A percentile compares a stretch with the other conserved stretches of the same genome.
phyloP scores from a whole-genome alignment of 2,888 invertebrate species.

The Boloria selene region DNA sequence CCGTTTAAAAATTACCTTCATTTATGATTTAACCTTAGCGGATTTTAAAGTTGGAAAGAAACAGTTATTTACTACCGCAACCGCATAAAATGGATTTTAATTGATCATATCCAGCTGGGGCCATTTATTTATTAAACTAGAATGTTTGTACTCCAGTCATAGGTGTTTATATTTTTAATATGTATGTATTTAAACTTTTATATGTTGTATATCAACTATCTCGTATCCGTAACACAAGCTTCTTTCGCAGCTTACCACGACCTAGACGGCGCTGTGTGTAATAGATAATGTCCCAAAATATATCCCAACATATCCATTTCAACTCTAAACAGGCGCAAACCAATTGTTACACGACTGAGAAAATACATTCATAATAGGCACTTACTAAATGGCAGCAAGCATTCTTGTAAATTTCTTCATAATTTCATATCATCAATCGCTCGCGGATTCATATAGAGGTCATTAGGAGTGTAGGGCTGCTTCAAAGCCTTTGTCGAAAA shows the following conservation, averaged over 20 bases:
- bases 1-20: constrained; percentile 12
- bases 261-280: too few relatives aligned
- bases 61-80: constrained; percentile 11
- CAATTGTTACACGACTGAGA: constrained; percentile 11
- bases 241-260: too few relatives aligned
- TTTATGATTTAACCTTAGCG: constrained; percentile 24
- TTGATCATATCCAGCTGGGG: too few relatives aligned
- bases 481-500: not conserved
- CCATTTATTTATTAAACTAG: too few relatives aligned
- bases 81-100: constrained; percentile 13
- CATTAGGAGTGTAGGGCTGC: constrained; percentile 27
- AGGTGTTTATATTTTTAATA: too few relatives aligned
- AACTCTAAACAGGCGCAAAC: too few relatives aligned
- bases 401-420: constrained; percentile 30
- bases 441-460: constrained; percentile 24
- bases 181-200: too few relatives aligned
- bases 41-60: constrained; percentile 28
- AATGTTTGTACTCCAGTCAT: too few relatives aligned
- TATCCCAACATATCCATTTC: too few relatives aligned
- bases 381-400: constrained; percentile 22
- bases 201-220: too few relatives aligned
- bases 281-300: too few relatives aligned
- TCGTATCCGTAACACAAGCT: too few relatives aligned
- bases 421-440: constrained; percentile 34
- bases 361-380: constrained; percentile 29